phyloP scores from a whole-genome alignment of 2,888 invertebrate species.

The Scaptomyza cyrtandrae region DNA sequence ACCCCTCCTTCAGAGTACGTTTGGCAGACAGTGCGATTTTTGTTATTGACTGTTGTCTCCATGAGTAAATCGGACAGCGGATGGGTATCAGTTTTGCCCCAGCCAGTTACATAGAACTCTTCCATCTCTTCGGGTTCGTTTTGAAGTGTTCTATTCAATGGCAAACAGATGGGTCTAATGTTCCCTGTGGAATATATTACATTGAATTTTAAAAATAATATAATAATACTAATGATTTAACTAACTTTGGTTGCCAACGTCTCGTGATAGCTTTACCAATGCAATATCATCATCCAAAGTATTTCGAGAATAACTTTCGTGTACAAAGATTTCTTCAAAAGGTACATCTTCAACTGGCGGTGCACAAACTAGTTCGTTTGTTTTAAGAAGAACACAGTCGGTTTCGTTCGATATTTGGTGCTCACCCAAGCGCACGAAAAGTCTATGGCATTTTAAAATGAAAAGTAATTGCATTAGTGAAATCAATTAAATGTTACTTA shows the following conservation, averaged over 20 bases:
- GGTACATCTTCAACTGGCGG: conserved; percentile 18
- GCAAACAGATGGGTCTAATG: no score
- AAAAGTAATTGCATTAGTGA: not conserved
- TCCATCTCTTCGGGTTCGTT: no score
- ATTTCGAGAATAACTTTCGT: not conserved
- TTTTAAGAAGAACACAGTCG: conserved; percentile 3
- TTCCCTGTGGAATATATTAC: no score
- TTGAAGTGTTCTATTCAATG: no score
- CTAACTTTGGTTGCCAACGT: not conserved
- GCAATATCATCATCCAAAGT: conserved; percentile 34
- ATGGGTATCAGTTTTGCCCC: no score
- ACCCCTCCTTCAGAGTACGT: no score
- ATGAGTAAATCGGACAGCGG: no score
- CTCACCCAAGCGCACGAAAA: conserved; percentile 30
- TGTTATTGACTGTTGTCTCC: no score
- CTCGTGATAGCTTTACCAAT: conserved; percentile 19
- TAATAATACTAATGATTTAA: not conserved
- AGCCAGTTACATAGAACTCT: no score
- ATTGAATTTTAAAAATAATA: no score
- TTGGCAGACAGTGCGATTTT: no score
- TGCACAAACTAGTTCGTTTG: accelerated
- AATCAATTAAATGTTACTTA: conserved; percentile 16
- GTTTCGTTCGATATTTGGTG: not conserved
- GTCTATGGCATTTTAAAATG: not conserved
- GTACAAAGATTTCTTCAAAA: not conserved